Percentiles rank a stretch among this genome's conserved stretches.
phyloP scores from a whole-genome alignment of 1,140 invertebrate genomes.

The Cryptotermes secundus region DNA sequence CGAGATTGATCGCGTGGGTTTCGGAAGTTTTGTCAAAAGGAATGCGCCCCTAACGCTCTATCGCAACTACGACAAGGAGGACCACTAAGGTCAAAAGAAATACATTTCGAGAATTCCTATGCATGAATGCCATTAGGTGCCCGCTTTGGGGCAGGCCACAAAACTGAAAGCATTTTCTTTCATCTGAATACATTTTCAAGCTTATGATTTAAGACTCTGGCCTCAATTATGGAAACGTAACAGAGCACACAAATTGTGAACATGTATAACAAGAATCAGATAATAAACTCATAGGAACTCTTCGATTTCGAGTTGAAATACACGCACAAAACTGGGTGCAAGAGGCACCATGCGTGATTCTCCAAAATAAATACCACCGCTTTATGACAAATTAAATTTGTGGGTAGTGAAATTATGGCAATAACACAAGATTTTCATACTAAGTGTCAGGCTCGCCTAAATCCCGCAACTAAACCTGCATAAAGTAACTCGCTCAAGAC shows the following conservation, averaged over 20 bases:
- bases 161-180: neutral
- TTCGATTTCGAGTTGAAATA: neutral
- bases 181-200: neutral
- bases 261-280: neutral
- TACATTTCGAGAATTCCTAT: neutral
- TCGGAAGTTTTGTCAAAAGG: constrained; percentile 48
- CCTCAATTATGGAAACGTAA: neutral
- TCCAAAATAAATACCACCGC: neutral
- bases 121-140: neutral
- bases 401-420: neutral
- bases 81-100: constrained; percentile 16
- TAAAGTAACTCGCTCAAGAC: neutral
- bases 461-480: neutral
- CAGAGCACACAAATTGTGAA: neutral
- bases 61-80: constrained; percentile 14
- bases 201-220: neutral
- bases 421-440: neutral
- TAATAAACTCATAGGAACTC: neutral
- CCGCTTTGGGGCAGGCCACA: neutral
- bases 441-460: neutral
- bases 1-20: constrained; percentile 58
- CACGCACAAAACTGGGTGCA: neutral
- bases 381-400: neutral
- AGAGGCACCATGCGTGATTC: neutral
- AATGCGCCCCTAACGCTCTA: constrained; percentile 21